Conservation (phyloP, 2,113 vertebrate species). For the Bufo gargarizans region DNA sequence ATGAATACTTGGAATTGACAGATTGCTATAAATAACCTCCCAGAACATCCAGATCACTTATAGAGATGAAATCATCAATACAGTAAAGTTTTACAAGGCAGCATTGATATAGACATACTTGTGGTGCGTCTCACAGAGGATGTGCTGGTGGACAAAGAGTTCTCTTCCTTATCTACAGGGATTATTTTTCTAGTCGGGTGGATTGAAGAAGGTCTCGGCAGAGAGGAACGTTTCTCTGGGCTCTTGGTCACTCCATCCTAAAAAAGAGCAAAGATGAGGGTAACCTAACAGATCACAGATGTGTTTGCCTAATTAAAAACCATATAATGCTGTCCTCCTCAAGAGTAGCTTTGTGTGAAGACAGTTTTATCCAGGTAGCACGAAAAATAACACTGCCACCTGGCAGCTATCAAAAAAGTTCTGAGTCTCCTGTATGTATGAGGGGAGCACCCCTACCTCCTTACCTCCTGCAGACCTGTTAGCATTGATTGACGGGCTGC, state of each 20-base stretch:
- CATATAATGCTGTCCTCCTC: not conserved
- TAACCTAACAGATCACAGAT: not conserved
- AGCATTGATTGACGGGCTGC: too few species aligned
- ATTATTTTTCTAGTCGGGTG: constrained; percentile 81
- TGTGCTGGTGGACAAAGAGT: constrained; percentile 90
- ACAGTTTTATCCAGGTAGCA: not conserved
- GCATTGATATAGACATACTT: constrained; percentile 71
- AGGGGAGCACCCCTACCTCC: too few species aligned
- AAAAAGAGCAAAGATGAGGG: constrained; percentile 56
- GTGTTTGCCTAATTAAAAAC: not conserved
- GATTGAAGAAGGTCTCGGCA: constrained; percentile 87
- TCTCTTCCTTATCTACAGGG: constrained; percentile 87
- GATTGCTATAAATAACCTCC: not conserved
- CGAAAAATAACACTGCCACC: too few species aligned
- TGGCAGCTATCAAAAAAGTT: too few species aligned
- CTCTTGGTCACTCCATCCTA: constrained; percentile 90
- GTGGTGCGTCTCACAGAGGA: constrained; percentile 91
- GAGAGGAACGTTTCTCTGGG: constrained; percentile 89
- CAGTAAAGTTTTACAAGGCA: not conserved
- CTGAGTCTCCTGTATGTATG: too few species aligned
- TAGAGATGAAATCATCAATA: not conserved
- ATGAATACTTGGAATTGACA: not conserved
- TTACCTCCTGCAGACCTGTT: too few species aligned
- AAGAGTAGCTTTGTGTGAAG: not conserved
- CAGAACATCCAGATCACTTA: too few species aligned